Evolutionary conservation across 2,888 invertebrate genomes (phyloP).

Genomic region (Mallateleia sp.): DNA sequence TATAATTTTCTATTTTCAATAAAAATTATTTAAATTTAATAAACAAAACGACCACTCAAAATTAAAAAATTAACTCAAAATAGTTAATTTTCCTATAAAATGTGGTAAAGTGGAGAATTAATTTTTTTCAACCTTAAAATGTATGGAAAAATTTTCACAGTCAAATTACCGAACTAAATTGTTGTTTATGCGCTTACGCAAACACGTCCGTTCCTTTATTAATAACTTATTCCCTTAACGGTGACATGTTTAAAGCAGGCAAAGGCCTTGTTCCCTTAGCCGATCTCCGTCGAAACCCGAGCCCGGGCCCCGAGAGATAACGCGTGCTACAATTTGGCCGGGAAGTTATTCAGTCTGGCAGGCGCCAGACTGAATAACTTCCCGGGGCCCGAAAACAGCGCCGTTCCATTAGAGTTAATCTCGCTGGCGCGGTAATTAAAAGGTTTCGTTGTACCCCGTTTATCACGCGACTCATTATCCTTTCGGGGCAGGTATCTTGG

Average conservation of each 20-base stretch:
- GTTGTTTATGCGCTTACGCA: too few species aligned
- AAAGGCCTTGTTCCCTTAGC: neutral
- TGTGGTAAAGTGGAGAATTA: too few species aligned
- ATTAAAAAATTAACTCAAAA: too few species aligned
- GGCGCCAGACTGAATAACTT: slow-evolving; percentile 76
- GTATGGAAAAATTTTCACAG: too few species aligned
- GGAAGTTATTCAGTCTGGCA: slow-evolving; percentile 78
- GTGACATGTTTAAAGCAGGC: slow-evolving; percentile 71
- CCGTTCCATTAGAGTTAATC: slow-evolving; percentile 88
- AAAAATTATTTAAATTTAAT: too few species aligned
- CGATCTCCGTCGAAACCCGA: slow-evolving; percentile 53
- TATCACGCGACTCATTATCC: slow-evolving; percentile 81
- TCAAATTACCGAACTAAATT: too few species aligned
- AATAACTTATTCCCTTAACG: slow-evolving; percentile 67
- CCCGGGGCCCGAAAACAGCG: slow-evolving; percentile 83
- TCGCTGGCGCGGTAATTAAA: slow-evolving; percentile 87
- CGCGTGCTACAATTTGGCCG: slow-evolving; percentile 77
- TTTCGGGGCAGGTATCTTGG: slow-evolving; percentile 50
- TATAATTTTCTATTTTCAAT: too few species aligned
- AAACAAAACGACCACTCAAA: too few species aligned
- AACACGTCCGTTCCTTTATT: slow-evolving; percentile 64
- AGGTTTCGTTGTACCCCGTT: slow-evolving; percentile 87
- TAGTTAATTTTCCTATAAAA: too few species aligned
- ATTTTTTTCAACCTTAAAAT: too few species aligned
- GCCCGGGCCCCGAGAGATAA: slow-evolving; percentile 77